phyloP scores from a whole-genome alignment of 2,113 vertebrate species.

The Phodopus roborovskii region DNA sequence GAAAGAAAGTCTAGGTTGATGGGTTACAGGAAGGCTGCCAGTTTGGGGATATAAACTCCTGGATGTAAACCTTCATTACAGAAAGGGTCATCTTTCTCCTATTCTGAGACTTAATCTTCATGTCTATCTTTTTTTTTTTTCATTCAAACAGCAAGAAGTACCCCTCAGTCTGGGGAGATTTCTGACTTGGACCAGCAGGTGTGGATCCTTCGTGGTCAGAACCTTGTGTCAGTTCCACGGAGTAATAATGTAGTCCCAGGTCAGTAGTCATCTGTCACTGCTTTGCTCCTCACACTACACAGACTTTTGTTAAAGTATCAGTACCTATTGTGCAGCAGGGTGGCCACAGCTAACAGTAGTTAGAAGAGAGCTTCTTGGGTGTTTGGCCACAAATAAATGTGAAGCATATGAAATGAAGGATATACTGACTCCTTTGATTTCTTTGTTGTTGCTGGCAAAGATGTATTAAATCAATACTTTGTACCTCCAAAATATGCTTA shows the following conservation, averaged over 20 bases:
- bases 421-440: not conserved
- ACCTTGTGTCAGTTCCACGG: not conserved
- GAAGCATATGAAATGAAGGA: not conserved
- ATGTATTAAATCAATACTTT: not conserved
- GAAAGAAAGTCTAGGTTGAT: not conserved
- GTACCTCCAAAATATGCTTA: not conserved
- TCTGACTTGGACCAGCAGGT: constrained; percentile 59
- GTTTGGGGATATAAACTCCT: not conserved
- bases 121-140: not conserved
- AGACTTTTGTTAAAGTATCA: not conserved
- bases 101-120: not conserved
- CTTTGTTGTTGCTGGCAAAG: not conserved
- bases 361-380: not conserved
- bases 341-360: not conserved
- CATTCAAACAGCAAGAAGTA: fast-evolving
- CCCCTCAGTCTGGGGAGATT: fast-evolving
- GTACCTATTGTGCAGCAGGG: not conserved
- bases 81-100: not conserved
- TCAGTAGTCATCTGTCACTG: not conserved
- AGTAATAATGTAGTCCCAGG: not conserved
- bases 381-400: not conserved
- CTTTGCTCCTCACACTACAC: not conserved
- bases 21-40: not conserved
- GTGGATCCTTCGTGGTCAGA: constrained; percentile 56
- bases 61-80: not conserved